Percentiles rank a stretch among this genome's conserved stretches.
Conservation (phyloP, 1,140 invertebrate species). For the Polyergus mexicanus region DNA sequence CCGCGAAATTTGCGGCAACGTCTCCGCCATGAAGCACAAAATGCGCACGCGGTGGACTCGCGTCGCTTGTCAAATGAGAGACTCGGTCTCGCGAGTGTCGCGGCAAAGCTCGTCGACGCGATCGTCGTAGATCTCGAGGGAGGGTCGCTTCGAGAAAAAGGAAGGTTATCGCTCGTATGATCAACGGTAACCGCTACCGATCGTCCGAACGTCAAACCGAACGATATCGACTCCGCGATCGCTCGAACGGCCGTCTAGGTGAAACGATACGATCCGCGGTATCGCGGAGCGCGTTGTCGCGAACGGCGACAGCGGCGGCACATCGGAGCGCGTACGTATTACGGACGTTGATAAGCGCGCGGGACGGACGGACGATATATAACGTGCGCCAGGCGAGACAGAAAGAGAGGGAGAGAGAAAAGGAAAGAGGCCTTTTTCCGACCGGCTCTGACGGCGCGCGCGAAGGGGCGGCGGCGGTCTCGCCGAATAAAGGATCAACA, state of each 20-base stretch:
- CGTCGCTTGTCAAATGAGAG: neutral
- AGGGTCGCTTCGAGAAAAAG: neutral
- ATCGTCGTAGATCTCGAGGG: neutral
- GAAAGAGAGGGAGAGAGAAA: neutral
- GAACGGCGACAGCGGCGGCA: constrained; percentile 17
- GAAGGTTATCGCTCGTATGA: neutral
- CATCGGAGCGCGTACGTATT: neutral
- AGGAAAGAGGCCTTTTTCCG: neutral
- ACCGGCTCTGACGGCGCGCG: constrained; percentile 22
- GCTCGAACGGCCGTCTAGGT: constrained; percentile 17
- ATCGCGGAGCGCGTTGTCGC: constrained; percentile 23
- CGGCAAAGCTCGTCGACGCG: neutral
- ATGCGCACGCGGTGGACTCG: neutral
- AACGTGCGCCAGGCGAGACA: neutral
- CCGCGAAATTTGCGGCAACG: constrained; percentile 7
- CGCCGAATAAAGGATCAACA: neutral
- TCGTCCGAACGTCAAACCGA: neutral
- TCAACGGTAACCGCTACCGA: neutral
- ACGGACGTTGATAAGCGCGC: neutral
- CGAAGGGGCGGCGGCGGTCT: neutral
- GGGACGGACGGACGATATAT: neutral
- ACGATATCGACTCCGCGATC: neutral
- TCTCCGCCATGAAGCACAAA: neutral
- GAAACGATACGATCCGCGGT: constrained; percentile 33
- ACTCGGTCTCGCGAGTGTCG: constrained; percentile 6